Percentiles rank a stretch among this genome's conserved stretches.
Evolutionary conservation across 2,113 vertebrate species (phyloP).

Genomic region (Thermophis baileyi): DNA sequence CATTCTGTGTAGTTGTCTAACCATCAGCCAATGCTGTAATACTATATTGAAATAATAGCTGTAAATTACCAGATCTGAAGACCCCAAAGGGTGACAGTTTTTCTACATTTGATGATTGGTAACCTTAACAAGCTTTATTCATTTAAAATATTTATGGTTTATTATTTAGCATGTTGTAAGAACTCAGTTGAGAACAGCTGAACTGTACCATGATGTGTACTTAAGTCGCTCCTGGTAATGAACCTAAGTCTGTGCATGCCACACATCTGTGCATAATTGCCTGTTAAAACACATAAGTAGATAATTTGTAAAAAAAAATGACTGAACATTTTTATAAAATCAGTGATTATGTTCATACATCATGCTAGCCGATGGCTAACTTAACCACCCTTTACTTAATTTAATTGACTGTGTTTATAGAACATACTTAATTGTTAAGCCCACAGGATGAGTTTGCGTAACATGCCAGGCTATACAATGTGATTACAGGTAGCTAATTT

Average conservation of each 20-base stretch:
- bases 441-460: background rate
- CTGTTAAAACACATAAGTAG: background rate
- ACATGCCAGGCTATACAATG: background rate
- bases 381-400: background rate
- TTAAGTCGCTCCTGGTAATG: background rate
- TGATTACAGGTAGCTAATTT: background rate
- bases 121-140: background rate
- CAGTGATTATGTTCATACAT: background rate
- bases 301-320: background rate
- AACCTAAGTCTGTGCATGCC: background rate
- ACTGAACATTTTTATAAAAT: background rate
- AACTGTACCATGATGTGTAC: background rate
- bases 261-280: background rate
- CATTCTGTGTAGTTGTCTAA: background rate
- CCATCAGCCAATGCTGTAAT: background rate
- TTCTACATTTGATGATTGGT: background rate
- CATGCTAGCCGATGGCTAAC: background rate
- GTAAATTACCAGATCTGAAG: background rate
- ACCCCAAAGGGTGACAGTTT: background rate
- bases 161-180: background rate
- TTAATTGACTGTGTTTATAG: background rate
- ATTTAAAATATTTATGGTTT: background rate
- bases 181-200: background rate
- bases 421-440: background rate
- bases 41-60: background rate